Conservation (phyloP, 2,797 vertebrate species). For the Epinephelus malabaricus region DNA sequence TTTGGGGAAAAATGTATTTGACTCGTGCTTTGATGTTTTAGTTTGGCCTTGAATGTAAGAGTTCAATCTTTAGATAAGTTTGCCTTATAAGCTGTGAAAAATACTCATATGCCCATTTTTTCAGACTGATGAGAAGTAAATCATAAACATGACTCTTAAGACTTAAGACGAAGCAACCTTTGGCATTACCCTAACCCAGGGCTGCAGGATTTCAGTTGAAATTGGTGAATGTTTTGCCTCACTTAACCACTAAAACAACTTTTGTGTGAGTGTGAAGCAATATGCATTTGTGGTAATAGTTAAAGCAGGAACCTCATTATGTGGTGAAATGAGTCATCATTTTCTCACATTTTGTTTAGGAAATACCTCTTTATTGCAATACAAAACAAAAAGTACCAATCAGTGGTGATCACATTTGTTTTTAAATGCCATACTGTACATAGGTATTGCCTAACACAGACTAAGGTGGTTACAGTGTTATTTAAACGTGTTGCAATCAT, state of each 20-base stretch:
- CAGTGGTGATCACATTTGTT: background rate
- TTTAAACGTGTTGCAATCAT: background rate
- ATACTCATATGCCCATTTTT: background rate
- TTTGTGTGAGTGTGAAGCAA: background rate
- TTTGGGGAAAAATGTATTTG: no score
- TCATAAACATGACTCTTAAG: background rate
- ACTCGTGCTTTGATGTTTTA: no score
- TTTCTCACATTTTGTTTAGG: background rate
- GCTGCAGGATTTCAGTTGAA: background rate
- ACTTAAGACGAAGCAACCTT: constrained; percentile 14
- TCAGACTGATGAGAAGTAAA: background rate
- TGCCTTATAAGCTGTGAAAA: background rate
- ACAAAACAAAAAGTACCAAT: background rate
- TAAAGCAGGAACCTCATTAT: background rate
- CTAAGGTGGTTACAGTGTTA: background rate
- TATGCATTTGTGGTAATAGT: background rate
- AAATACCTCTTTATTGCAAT: background rate
- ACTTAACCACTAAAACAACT: constrained; percentile 29
- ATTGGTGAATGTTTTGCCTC: constrained; percentile 67
- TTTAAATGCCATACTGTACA: background rate
- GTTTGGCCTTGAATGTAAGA: no score
- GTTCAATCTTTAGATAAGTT: no score
- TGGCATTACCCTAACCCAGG: background rate
- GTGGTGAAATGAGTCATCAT: background rate
- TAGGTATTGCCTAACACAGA: background rate